phyloP scores from a whole-genome alignment of 2,797 vertebrate genomes.

The Myripristis jacobus region DNA sequence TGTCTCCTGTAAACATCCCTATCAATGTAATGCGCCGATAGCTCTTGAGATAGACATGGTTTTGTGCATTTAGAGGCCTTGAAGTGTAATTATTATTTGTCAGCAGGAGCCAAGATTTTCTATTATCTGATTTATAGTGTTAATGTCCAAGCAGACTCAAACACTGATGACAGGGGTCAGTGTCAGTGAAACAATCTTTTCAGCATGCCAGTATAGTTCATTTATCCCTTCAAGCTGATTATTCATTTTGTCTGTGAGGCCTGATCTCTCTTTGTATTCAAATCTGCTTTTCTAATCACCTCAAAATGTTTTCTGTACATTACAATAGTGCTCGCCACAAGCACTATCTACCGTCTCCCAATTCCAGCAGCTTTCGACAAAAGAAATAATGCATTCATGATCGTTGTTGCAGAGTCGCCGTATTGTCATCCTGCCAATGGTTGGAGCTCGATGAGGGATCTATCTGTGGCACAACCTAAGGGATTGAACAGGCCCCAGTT shows the following conservation, averaged over 20 bases:
- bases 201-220: not conserved
- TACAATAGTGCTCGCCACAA: slow-evolving; percentile 57
- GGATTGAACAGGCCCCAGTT: slow-evolving; percentile 48
- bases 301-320: slow-evolving; percentile 49
- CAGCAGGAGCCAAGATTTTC: slow-evolving; percentile 19
- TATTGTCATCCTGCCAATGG: slow-evolving; percentile 48
- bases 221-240: slow-evolving; percentile 20
- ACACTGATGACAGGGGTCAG: slow-evolving; percentile 7
- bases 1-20: slow-evolving; percentile 23
- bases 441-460: slow-evolving; percentile 32
- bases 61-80: not conserved
- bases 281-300: slow-evolving; percentile 67
- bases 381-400: slow-evolving; percentile 24
- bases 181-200: slow-evolving; percentile 38
- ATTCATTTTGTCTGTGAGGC: slow-evolving; percentile 42
- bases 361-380: slow-evolving; percentile 65
- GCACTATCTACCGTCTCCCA: slow-evolving; percentile 47
- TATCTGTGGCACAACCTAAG: slow-evolving; percentile 32
- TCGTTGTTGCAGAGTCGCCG: slow-evolving; percentile 32
- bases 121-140: slow-evolving; percentile 40
- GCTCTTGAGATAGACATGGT: not conserved
- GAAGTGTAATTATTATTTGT: slow-evolving; percentile 6
- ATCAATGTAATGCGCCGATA: not conserved
- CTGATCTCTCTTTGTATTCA: slow-evolving; percentile 46
- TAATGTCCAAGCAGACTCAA: slow-evolving; percentile 20